Base-by-base conservation (phyloP, 2,113 vertebrate genomes). In the Gulo gulo region DNA sequence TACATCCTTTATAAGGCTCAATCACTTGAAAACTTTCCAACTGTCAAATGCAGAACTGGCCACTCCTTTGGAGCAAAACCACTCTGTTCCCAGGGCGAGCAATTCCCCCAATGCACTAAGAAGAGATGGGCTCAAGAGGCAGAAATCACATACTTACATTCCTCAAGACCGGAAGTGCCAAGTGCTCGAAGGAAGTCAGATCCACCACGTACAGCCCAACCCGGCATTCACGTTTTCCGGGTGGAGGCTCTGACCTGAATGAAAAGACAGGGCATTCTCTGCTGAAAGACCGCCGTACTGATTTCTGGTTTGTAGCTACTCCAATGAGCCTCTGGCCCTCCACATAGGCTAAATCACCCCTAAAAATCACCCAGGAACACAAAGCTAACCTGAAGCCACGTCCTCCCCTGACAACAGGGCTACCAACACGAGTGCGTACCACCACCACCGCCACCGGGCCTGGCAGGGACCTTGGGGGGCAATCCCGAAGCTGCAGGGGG, bases 181-280 rank as follows among this genome's bases (percentile, higher is more conserved):
- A 96, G 81, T 98, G 99, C 98, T 99, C 99, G 97, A 99, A 99
- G 2, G 99, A 99, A 52, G 97, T 83, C 92, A 99, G 94, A 82
- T 99, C 99, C 24, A 99, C 99, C 94, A 99, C 98, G 18, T 99
- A 99, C 82, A 99, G 99, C 1, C 99, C 99, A 0, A 99, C 99
- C 0, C 98, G 98, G 98, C 98, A 98, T 55, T 99, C 99, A 39
- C 82, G 93, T 97, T 98, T 98, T 95, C 99, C 99, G 2, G 97
- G 59, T 73, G 98, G 97, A 11, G 97, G 95, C 50, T 97, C 98
- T n/a, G 98, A 96, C 96, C 99, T 99, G 95, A 65, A 97, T 90
- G 4, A 93, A 73, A 57, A 84, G 31, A 96, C 1, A 88, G 21
- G 0, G 14, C 61, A 42, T 81, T n/a, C 67, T 91, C 36, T 10